phyloP scores from a whole-genome alignment of 1,140 invertebrate genomes.

The Homarus americanus region DNA sequence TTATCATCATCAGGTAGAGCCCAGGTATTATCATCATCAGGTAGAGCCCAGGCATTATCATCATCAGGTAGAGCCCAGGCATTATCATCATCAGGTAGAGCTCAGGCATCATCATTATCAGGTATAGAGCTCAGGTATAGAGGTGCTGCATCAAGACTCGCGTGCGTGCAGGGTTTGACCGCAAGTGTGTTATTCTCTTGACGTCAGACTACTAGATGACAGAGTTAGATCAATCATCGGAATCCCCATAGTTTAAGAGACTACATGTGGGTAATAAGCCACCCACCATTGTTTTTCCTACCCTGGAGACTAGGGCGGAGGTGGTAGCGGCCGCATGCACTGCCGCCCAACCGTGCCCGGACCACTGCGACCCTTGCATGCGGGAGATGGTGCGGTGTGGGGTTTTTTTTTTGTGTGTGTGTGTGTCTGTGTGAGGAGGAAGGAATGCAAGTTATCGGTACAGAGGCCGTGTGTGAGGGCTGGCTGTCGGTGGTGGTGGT shows the following conservation, averaged over 20 bases:
- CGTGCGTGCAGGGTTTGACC: not conserved
- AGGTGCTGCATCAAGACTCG: not conserved
- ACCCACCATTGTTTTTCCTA: conserved; percentile 57
- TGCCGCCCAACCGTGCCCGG: not conserved
- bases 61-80: too few species aligned
- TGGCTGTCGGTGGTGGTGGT: not conserved
- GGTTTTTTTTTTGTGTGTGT: not conserved
- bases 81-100: too few species aligned
- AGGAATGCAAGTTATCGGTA: conserved; percentile 27
- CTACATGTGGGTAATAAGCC: conserved; percentile 34
- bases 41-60: too few species aligned
- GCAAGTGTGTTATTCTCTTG: not conserved
- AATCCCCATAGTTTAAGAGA: conserved; percentile 43
- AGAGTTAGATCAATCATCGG: conserved; percentile 27
- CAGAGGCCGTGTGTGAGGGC: not conserved
- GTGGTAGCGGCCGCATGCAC: not conserved
- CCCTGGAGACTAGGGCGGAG: not conserved
- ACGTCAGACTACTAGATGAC: not conserved
- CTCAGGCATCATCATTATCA: too few species aligned
- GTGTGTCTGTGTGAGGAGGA: too few species aligned
- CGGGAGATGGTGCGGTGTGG: not conserved
- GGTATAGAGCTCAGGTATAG: too few species aligned
- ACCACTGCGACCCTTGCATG: conserved; percentile 26
- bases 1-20: too few species aligned
- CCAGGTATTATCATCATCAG: too few species aligned